Evolutionary conservation across 2,888 invertebrate species (phyloP).

Genomic region (Alloplasta piceator): DNA sequence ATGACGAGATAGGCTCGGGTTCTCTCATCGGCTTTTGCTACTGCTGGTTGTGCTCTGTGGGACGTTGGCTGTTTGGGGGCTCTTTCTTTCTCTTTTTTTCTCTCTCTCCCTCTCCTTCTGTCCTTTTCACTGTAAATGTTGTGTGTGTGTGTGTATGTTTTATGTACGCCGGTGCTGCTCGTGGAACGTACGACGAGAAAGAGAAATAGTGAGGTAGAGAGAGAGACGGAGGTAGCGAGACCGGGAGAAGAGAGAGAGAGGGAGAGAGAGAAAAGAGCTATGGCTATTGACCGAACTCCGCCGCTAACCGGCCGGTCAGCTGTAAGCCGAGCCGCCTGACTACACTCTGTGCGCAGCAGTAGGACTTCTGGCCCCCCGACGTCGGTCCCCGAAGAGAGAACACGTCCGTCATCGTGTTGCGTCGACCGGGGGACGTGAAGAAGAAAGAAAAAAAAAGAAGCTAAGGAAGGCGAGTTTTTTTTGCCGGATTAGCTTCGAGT

Average conservation of each 20-base stretch:
- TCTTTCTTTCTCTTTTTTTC: no score
- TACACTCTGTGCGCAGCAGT: constrained; percentile 59
- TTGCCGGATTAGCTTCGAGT: neutral
- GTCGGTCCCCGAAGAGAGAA: constrained; percentile 57
- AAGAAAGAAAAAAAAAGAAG: constrained; percentile 62
- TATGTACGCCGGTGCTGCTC: constrained; percentile 51
- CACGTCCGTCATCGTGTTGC: constrained; percentile 52
- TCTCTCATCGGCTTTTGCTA: constrained; percentile 24
- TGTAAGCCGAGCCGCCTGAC: constrained; percentile 77
- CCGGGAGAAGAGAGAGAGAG: constrained; percentile 46
- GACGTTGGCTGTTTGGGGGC: neutral
- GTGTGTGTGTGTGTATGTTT: constrained; percentile 16
- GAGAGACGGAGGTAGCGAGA: constrained; percentile 69
- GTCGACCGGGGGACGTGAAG: constrained; percentile 32
- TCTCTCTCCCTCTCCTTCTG: no score
- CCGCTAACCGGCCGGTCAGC: constrained; percentile 82
- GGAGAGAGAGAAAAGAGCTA: constrained; percentile 69
- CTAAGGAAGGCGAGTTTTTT: constrained; percentile 37
- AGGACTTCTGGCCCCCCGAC: constrained; percentile 59
- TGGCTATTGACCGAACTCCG: constrained; percentile 81
- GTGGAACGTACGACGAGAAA: constrained; percentile 36
- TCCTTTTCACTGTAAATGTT: neutral
- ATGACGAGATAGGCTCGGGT: constrained; percentile 54
- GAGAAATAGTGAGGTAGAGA: constrained; percentile 54
- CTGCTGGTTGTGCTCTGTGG: constrained; percentile 20